Conservation (phyloP, 2,888 invertebrate genomes). For the Steromphala cineraria region DNA sequence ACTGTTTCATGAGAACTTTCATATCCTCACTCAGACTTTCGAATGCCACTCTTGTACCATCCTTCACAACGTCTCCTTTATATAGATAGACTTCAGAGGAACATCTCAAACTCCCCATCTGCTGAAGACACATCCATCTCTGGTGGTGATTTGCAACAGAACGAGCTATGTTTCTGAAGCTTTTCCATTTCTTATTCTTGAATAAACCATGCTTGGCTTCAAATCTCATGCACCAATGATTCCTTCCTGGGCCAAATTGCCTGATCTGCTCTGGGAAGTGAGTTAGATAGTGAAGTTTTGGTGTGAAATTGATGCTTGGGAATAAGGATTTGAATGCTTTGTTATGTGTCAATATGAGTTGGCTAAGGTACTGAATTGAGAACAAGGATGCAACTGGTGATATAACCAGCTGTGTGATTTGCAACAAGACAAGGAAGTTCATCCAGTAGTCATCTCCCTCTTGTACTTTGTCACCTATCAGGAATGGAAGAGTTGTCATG, state of each 20-base stretch:
- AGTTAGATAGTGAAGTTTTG: constrained; percentile 41
- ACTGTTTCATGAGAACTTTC: too few species aligned
- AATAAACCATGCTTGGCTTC: constrained; percentile 46
- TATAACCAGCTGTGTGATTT: constrained; percentile 20
- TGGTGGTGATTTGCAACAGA: constrained; percentile 35
- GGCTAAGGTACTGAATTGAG: too few species aligned
- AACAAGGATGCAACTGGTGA: too few species aligned
- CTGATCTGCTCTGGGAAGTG: constrained; percentile 45
- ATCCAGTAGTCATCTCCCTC: constrained; percentile 23
- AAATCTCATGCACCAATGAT: constrained; percentile 46
- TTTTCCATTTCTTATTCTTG: constrained; percentile 30
- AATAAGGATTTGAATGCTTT: constrained; percentile 24
- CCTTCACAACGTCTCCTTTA: too few species aligned
- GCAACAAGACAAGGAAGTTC: constrained; percentile 27
- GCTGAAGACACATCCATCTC: constrained; percentile 32
- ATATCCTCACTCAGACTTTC: too few species aligned
- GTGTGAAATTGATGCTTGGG: constrained; percentile 29
- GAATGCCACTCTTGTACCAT: too few species aligned
- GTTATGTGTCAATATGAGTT: too few species aligned
- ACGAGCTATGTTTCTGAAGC: constrained; percentile 37
- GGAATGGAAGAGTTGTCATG: background rate
- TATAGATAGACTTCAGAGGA: background rate
- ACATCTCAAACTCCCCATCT: constrained; percentile 2
- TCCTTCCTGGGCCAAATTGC: constrained; percentile 39
- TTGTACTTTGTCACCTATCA: constrained; percentile 26